A percentile compares a stretch with the other conserved stretches of the same genome.
These are phyloP conservation scores for Zhuqinia jingwanae DNA, from an alignment of 2,888 invertebrate species.

Conservation along the genomic window DNA sequence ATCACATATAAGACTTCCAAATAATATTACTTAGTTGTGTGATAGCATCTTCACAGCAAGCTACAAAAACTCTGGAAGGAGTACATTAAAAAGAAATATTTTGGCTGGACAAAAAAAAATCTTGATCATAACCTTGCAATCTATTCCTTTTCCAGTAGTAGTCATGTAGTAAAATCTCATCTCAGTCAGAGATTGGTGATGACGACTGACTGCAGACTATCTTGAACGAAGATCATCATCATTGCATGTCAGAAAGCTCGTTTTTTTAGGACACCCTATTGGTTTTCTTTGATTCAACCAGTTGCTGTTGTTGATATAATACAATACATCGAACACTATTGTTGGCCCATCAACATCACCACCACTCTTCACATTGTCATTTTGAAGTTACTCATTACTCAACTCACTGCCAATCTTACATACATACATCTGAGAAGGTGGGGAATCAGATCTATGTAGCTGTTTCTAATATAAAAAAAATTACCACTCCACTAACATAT, in stretches of 20 bases:
- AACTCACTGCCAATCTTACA: neutral
- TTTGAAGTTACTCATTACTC: neutral
- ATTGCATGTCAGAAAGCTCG: neutral
- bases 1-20: too few species aligned
- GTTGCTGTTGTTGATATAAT: neutral
- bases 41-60: too few species aligned
- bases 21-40: too few species aligned
- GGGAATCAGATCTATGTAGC: too few species aligned
- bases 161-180: neutral
- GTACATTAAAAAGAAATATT: too few species aligned
- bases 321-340: neutral
- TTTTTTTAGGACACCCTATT: slow-evolving; percentile 1
- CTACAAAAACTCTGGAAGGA: neutral
- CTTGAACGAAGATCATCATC: neutral
- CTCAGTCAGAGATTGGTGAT: neutral
- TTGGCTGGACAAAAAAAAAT: too few species aligned
- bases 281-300: neutral
- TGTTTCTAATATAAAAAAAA: neutral
- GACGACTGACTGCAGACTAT: neutral
- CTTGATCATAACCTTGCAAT: neutral
- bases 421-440: too few species aligned
- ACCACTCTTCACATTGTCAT: neutral
- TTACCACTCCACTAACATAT: neutral
- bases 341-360: neutral
- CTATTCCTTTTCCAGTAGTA: neutral